Evolutionary conservation across 64 coral and sea anemone species (phyloP), one percentile per base, ranked within the genome.

Genomic region (Actinia tenebrosa): DNA sequence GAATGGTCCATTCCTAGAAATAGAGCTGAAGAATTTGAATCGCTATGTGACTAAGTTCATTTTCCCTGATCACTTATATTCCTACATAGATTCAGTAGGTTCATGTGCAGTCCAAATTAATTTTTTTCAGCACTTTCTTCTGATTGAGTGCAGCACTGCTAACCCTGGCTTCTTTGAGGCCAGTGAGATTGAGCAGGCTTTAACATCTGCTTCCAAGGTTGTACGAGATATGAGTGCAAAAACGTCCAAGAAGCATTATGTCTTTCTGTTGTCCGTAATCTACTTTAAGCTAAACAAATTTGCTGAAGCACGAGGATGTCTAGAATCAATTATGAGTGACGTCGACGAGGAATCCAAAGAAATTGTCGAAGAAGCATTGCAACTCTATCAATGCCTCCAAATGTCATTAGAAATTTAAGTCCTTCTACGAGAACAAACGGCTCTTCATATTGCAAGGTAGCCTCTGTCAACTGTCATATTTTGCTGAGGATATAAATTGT

Each of bases 21-120:
- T 81, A 81, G 79, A 81, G 6, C 45, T 81, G 16, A 81, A 81
- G 27, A 45, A 81, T 15, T n/a, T 81, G 43, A 81, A 81, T 81
- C 79, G 44, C 2, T 81, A 81, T 23, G 79, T 81, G 16, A 81
- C 1, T 53, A 81, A n/a, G 1, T 81, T 9, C 16, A 37, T 50
- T 19, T 81, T 81, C 16, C 46, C 79, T 22, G 44, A 53, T 81
- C 79, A 81, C 50, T 53, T 81, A n/a, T 53, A 6, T 2, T 50
- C 79, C 3, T 81, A 81, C 17, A 45, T 81, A 4, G 79, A n/a
- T 53, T 50, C 79, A 14, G 79, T 81, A 81, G 53, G 17, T 18
- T 81, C 79, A 50, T 81, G 79, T 53, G 17, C 53, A 53, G 79
- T 81, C 50, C 53, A 81, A 18, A 9, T 81, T 53, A 3, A 81